These are phyloP conservation scores for Callorhinus ursinus DNA, from an alignment of 2,113 vertebrate genomes.

Conservation along the genomic window DNA sequence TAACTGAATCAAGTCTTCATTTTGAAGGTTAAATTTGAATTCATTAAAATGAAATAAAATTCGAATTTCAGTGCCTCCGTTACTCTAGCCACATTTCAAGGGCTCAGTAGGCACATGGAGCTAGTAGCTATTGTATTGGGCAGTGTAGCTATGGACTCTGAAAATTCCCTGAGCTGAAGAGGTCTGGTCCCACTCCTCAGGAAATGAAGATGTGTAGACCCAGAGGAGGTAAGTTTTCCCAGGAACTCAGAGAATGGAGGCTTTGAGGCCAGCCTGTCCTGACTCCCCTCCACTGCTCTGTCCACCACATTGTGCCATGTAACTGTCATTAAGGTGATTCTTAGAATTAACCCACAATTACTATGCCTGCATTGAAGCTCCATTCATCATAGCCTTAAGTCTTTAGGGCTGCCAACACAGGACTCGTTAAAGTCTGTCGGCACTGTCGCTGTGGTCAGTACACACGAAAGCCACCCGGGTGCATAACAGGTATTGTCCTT, in stretches of 20 bases:
- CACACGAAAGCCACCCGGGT: accelerated
- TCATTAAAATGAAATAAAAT: slow-evolving; percentile 2
- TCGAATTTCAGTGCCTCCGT: neutral
- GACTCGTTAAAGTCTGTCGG: neutral
- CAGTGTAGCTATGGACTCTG: neutral
- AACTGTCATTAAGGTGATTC: neutral
- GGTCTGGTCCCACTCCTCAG: neutral
- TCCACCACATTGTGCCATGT: neutral
- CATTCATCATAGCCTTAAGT: neutral
- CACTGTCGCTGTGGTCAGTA: neutral
- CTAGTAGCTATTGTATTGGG: neutral
- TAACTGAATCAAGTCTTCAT: neutral
- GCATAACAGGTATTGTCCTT: slow-evolving; percentile 41
- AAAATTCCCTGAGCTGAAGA: neutral
- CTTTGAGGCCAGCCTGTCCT: neutral
- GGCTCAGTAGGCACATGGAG: neutral
- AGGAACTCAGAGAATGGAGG: neutral
- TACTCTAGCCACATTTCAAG: neutral
- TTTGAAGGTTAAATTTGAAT: slow-evolving; percentile 26
- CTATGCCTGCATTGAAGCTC: neutral
- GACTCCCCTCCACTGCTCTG: neutral
- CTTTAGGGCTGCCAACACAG: neutral
- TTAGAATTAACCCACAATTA: neutral
- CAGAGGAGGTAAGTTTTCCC: neutral
- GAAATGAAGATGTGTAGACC: neutral